These are phyloP conservation scores for Ictalurus furcatus DNA, from an alignment of 2,113 vertebrate species.

Conservation along the genomic window DNA sequence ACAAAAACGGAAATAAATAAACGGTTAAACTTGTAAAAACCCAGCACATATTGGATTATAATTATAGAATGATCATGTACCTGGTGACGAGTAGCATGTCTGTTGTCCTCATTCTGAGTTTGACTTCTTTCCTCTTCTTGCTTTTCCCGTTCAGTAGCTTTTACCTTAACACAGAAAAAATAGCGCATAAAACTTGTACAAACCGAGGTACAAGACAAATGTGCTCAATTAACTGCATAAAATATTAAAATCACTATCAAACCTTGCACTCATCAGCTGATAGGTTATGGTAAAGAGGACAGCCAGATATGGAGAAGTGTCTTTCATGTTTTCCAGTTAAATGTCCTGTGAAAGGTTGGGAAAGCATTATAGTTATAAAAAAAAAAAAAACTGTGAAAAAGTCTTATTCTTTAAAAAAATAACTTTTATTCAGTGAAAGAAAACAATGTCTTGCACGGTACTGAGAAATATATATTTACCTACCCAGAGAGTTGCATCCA, in stretches of 20 bases:
- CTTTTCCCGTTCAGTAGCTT: constrained; percentile 94
- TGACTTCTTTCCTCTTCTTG: constrained; percentile 93
- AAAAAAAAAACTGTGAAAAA: background rate
- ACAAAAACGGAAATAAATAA: background rate
- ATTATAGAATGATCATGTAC: constrained; percentile 58
- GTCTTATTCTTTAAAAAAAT: too few relatives aligned
- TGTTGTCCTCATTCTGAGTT: constrained; percentile 89
- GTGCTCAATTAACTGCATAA: background rate
- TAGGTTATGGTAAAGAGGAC: constrained; percentile 95
- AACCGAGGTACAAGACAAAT: background rate
- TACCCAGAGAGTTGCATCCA: constrained; percentile 96
- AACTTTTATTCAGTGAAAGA: too few relatives aligned
- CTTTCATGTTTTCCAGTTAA: constrained; percentile 96
- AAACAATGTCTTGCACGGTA: background rate
- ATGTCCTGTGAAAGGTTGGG: constrained; percentile 76
- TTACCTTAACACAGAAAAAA: constrained; percentile 77
- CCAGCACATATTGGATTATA: background rate
- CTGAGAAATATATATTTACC: constrained; percentile 29
- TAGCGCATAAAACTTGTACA: background rate
- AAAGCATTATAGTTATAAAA: too few relatives aligned
- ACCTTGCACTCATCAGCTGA: constrained; percentile 99
- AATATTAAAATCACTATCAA: background rate
- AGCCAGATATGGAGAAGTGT: constrained; percentile 97
- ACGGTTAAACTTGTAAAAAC: background rate
- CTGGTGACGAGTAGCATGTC: constrained; percentile 96